These are phyloP conservation scores for Typhlichthys subterraneus DNA, from an alignment of 2,797 vertebrate genomes.

Conservation along the genomic window DNA sequence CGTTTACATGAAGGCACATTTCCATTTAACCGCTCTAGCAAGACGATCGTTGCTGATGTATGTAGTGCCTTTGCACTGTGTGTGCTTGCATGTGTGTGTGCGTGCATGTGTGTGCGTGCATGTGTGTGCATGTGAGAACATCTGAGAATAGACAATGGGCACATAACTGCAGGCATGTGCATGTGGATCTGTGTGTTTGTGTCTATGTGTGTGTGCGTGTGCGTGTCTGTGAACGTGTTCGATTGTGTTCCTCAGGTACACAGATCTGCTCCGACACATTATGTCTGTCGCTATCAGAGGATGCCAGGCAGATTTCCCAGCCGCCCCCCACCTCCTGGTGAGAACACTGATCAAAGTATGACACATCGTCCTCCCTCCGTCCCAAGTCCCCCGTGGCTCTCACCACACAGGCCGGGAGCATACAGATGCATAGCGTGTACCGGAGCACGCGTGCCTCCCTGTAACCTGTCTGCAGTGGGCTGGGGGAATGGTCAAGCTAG, in stretches of 20 bases:
- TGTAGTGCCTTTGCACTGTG: slow-evolving; percentile 1
- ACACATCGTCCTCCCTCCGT: slow-evolving; percentile 22
- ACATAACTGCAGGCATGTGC: slow-evolving; percentile 5
- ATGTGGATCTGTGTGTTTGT: slow-evolving; percentile 1
- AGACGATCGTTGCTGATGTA: slow-evolving; percentile 1
- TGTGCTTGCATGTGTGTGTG: neutral
- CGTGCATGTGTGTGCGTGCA: neutral
- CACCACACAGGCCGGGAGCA: slow-evolving; percentile 28
- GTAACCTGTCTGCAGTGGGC: too few species aligned
- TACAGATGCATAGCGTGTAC: neutral
- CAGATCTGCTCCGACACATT: slow-evolving; percentile 21
- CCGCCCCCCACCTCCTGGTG: neutral
- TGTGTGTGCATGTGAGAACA: too few species aligned
- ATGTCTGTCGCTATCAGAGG: slow-evolving; percentile 18
- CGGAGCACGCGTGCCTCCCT: too few species aligned
- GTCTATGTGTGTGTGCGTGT: neutral
- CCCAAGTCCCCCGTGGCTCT: slow-evolving; percentile 32
- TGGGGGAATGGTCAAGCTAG: too few species aligned
- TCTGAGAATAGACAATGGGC: neutral
- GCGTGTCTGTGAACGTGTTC: neutral
- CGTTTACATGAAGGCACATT: slow-evolving; percentile 41
- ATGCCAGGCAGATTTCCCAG: slow-evolving; percentile 15
- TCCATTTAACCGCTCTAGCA: neutral
- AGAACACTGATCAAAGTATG: slow-evolving; percentile 29
- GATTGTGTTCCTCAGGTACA: slow-evolving; percentile 1